Percentiles rank a stretch among this genome's conserved stretches.
Conservation (phyloP, 1,140 invertebrate genomes). For the Polypedilum pembai region DNA sequence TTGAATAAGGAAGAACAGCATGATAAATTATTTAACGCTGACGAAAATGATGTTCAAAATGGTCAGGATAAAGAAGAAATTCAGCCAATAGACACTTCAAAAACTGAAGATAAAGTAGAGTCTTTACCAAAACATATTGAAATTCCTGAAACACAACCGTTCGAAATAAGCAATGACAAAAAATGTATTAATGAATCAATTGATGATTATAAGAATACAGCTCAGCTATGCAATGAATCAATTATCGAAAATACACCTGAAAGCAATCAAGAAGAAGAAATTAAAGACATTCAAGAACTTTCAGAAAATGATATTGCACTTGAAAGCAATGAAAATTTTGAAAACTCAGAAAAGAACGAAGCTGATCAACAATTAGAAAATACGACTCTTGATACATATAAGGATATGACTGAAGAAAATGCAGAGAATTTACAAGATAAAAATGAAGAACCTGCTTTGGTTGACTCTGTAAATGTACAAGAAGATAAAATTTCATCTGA, state of each 20-base stretch:
- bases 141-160: background rate
- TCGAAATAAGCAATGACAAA: background rate
- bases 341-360: too few species aligned
- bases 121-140: background rate
- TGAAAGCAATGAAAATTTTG: too few species aligned
- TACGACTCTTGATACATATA: too few species aligned
- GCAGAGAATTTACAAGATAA: too few species aligned
- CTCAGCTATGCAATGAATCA: background rate
- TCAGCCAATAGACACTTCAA: background rate
- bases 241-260: background rate
- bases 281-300: background rate
- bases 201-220: background rate
- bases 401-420: too few species aligned
- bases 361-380: too few species aligned
- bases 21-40: background rate
- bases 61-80: background rate
- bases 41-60: background rate
- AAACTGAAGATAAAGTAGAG: background rate
- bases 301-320: too few species aligned
- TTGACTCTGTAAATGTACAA: too few species aligned
- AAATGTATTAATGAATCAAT: background rate
- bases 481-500: too few species aligned
- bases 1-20: background rate
- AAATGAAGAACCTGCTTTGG: too few species aligned
- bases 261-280: background rate